These are phyloP conservation scores for Epinotia ramella DNA, from an alignment of 2,888 invertebrate genomes.

Conservation along the genomic window DNA sequence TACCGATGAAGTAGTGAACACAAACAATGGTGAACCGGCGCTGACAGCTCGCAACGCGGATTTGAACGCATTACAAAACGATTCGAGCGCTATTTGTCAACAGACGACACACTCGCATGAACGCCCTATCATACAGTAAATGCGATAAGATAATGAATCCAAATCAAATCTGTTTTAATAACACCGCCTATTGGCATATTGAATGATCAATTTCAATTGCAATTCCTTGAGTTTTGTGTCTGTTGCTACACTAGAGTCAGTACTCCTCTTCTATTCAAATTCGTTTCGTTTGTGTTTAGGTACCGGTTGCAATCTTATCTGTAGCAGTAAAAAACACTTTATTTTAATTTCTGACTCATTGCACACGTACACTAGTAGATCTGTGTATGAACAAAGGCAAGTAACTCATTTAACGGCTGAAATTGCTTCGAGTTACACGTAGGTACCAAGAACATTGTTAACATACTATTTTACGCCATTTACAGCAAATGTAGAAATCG, in stretches of 20 bases:
- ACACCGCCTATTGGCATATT: slow-evolving; percentile 16
- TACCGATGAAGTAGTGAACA: slow-evolving; percentile 68
- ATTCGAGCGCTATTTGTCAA: slow-evolving; percentile 50
- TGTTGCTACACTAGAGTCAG: background rate
- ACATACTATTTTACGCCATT: background rate
- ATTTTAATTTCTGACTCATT: slow-evolving; percentile 33
- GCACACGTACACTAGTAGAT: slow-evolving; percentile 15
- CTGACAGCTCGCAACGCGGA: slow-evolving; percentile 61
- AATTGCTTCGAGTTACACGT: slow-evolving; percentile 6
- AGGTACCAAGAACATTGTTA: background rate
- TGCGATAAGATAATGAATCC: slow-evolving; percentile 41
- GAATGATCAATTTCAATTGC: slow-evolving; percentile 13
- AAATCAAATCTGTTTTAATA: slow-evolving; percentile 43
- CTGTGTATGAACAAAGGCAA: slow-evolving; percentile 7
- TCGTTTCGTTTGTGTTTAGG: slow-evolving; percentile 18
- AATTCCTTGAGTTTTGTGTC: slow-evolving; percentile 1
- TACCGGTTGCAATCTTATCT: slow-evolving; percentile 41
- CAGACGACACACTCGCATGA: slow-evolving; percentile 31
- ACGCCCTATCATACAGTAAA: slow-evolving; percentile 31
- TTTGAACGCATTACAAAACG: slow-evolving; percentile 63
- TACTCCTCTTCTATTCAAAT: background rate
- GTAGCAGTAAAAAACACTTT: slow-evolving; percentile 33
- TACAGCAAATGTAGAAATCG: background rate
- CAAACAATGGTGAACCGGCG: slow-evolving; percentile 68
- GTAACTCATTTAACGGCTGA: slow-evolving; percentile 1